phyloP scores from a whole-genome alignment of 2,113 vertebrate genomes.

The Nyctibius bracteatus region DNA sequence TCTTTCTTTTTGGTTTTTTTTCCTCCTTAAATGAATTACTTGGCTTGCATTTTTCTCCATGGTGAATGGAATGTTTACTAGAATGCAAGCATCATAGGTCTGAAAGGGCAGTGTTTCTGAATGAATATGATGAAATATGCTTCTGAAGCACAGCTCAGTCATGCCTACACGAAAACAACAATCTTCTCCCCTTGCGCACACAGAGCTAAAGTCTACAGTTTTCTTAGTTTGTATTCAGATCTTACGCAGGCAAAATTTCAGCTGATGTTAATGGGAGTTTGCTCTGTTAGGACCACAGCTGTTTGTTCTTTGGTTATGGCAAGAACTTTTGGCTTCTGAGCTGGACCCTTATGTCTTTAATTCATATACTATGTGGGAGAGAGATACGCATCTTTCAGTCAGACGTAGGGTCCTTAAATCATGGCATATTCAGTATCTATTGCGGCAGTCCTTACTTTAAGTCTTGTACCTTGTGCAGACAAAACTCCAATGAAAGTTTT shows the following conservation, averaged over 20 bases:
- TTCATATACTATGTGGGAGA: neutral
- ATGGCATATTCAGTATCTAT: neutral
- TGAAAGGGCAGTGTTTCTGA: neutral
- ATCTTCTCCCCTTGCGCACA: neutral
- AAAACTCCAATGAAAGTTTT: neutral
- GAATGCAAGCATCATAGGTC: neutral
- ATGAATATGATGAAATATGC: neutral
- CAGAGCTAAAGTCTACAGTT: neutral
- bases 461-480: neutral
- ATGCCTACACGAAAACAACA: neutral
- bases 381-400: neutral
- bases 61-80: neutral
- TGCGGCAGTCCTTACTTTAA: neutral
- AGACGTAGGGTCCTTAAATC: neutral
- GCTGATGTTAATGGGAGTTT: neutral
- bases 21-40: neutral
- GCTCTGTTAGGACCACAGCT: neutral
- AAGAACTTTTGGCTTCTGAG: neutral
- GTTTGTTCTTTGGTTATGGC: neutral
- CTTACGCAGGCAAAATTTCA: neutral
- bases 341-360: neutral
- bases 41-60: neutral
- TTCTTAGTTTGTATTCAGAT: neutral
- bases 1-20: neutral
- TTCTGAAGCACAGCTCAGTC: neutral